phyloP scores from a whole-genome alignment of 23 tunicate species.

The Ascidia mentula region DNA sequence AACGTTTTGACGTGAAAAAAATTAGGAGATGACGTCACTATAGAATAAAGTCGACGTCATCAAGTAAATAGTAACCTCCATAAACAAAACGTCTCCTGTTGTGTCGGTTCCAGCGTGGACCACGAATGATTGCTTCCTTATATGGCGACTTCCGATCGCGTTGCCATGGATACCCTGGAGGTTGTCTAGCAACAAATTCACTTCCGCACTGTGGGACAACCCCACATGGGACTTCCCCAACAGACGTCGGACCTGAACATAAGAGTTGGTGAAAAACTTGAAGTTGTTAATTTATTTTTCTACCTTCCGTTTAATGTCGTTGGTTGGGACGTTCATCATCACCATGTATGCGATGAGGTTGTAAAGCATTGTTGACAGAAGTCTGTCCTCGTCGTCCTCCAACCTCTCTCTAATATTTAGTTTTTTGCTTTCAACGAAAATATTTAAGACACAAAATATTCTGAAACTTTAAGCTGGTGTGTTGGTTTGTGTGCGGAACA shows the following conservation, averaged over 20 bases:
- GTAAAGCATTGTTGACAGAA: slow-evolving; percentile 91
- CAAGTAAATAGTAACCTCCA: too few relatives aligned
- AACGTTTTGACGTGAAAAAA: too few relatives aligned
- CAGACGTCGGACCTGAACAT: slow-evolving; percentile 76
- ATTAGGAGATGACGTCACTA: too few relatives aligned
- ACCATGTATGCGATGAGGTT: slow-evolving; percentile 91
- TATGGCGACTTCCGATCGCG: slow-evolving; percentile 91
- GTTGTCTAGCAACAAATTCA: slow-evolving; percentile 74
- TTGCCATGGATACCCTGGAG: slow-evolving; percentile 46
- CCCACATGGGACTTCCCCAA: slow-evolving; percentile 99
- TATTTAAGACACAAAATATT: too few relatives aligned
- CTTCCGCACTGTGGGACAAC: slow-evolving; percentile 80
- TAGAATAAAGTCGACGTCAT: too few relatives aligned
- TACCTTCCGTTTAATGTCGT: slow-evolving; percentile 84
- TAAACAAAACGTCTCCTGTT: slow-evolving; percentile 82
- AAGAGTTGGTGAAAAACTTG: not conserved
- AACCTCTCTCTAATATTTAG: slow-evolving; percentile 68
- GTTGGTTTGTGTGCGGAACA: too few relatives aligned
- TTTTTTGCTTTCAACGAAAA: too few relatives aligned
- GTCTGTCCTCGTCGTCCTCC: slow-evolving; percentile 95
- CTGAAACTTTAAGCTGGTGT: too few relatives aligned
- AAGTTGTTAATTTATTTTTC: too few relatives aligned
- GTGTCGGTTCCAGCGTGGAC: slow-evolving; percentile 98
- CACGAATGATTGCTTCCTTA: slow-evolving; percentile 95
- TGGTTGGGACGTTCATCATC: slow-evolving; percentile 75